Base-by-base conservation (phyloP, 1,140 invertebrate genomes). In the Aethina tumida region DNA sequence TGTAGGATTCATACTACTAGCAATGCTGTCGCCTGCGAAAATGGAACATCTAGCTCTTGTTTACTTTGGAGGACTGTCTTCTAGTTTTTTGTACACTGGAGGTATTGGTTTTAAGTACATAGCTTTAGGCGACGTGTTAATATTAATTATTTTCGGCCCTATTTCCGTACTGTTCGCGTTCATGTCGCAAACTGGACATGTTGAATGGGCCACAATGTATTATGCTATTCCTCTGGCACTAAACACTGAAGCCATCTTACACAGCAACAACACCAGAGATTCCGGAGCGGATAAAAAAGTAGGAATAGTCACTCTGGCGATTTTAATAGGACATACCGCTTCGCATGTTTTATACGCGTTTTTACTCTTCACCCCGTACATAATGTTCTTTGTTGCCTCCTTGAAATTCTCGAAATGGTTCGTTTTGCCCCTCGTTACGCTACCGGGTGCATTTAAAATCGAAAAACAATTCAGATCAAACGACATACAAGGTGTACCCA, bases 61-160 rank as follows among this genome's bases (percentile, higher is more conserved):
- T 1, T 97, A 93, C 59, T 96, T 97, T 66, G 90, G 92, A 35
- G 93, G 92, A 0, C 59, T 97, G 25, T 95, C 90, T n/a, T 89
- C 87, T n/a, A 91, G 86, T 36, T 93, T 93, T 66, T 64, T 96
- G 3, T 86, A 90, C 46, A 94, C 90, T 1, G 90, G 90, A 27
- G 90, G 91, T n/a, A 85, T 89, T 52, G 91, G 90, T 30, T 73
- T 94, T 20, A 95, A 94, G 60, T 94, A 94, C 52, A 91, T 94
- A 52, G 90, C 87, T 3, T 64, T 94, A 14, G 90, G 91, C 24
- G 91, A 95, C 66, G 76, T 95, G 17, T 63, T 96, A 32, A 84
- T 95, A 49, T 72, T 96, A 53, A 75, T 95, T 24, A 84, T 93
- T 52, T 96, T 97, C 65, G 93, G 92, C 2, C 92, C 92, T 3